phyloP scores from a whole-genome alignment of 2,888 invertebrate species.

The Periphyllus acericola region DNA sequence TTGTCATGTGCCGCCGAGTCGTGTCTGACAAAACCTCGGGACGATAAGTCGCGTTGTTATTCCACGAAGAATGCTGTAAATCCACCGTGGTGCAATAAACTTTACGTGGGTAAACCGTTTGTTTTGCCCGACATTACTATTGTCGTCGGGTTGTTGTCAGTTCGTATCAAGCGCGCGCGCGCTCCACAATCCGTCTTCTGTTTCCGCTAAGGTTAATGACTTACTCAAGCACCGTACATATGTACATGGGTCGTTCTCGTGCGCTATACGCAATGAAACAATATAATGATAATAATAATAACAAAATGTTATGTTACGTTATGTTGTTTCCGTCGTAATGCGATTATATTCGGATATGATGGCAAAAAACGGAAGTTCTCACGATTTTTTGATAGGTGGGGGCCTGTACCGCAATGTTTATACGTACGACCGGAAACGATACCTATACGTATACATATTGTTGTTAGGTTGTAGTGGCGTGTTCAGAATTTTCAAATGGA shows the following conservation, averaged over 20 bases:
- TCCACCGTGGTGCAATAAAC: constrained; percentile 25
- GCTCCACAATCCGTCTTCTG: not conserved
- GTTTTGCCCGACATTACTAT: not conserved
- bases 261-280: not conserved
- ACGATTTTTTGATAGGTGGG: not conserved
- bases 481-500: no score
- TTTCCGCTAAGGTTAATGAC: constrained; percentile 36
- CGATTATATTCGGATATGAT: not conserved
- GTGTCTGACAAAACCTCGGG: not conserved
- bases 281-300: not conserved
- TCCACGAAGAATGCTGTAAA: constrained; percentile 16
- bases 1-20: not conserved
- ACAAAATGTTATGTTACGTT: not conserved
- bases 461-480: not conserved
- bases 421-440: constrained; percentile 2
- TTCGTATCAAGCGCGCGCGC: not conserved
- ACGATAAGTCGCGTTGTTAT: not conserved
- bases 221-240: not conserved
- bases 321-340: not conserved
- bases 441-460: not conserved
- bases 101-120: not conserved
- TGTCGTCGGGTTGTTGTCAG: constrained; percentile 13
- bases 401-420: not conserved
- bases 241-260: not conserved
- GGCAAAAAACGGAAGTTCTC: constrained; percentile 2